phyloP scores from a whole-genome alignment of 2,888 invertebrate species.

The Hanleya hanleyi region DNA sequence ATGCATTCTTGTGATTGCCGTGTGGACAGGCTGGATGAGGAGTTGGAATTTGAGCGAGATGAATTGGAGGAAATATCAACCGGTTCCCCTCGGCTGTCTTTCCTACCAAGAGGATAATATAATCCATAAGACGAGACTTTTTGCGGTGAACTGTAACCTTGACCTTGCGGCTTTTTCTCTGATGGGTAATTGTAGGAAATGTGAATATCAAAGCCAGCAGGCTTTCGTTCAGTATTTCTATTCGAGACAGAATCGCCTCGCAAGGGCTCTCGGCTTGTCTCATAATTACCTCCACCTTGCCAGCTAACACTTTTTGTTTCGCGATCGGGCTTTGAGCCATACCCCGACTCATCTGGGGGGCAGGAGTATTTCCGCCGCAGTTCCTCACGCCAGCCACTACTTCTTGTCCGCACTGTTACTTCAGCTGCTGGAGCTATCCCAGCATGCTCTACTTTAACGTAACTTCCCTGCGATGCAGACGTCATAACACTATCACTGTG shows the following conservation, averaged over 20 bases:
- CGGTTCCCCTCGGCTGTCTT: not conserved
- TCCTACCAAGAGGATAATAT: not conserved
- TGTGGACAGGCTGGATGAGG: constrained; percentile 11
- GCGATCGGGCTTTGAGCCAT: not conserved
- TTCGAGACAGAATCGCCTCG: not conserved
- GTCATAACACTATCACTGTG: not conserved
- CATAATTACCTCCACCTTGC: not conserved
- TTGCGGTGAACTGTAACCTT: not conserved
- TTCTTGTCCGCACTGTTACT: not conserved
- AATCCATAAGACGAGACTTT: not conserved
- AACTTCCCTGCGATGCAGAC: not conserved
- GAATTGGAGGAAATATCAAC: not conserved
- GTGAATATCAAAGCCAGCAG: not conserved
- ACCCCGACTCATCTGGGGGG: not conserved
- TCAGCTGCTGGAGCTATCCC: not conserved
- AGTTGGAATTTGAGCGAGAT: not conserved
- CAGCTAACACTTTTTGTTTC: not conserved
- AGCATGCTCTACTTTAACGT: not conserved
- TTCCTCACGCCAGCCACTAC: not conserved
- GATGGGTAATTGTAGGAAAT: not conserved
- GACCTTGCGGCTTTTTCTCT: not conserved
- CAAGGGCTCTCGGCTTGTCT: not conserved
- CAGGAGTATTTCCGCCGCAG: not conserved
- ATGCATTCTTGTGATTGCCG: constrained; percentile 45
- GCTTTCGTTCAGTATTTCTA: not conserved